phyloP scores from a whole-genome alignment of 1,140 invertebrate genomes.

The Cyclargus thomasi region DNA sequence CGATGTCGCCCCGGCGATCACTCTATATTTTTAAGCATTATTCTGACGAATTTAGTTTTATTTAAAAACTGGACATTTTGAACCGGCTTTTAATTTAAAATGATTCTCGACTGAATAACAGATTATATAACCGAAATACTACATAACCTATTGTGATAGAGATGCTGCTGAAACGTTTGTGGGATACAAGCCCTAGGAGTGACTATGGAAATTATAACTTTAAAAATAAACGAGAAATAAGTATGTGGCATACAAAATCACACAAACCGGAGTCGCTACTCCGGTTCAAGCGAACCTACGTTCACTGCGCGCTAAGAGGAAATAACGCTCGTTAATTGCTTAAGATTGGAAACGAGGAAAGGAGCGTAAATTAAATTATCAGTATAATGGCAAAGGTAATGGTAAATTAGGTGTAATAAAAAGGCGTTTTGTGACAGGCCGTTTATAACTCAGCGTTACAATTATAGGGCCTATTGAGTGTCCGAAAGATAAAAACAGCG shows the following conservation, averaged over 20 bases:
- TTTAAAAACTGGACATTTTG: not conserved
- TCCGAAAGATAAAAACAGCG: constrained; percentile 48
- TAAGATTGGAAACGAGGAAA: not conserved
- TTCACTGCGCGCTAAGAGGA: not conserved
- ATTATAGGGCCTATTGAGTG: constrained; percentile 17
- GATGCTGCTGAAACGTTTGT: too few relatives aligned
- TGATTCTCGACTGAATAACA: too few relatives aligned
- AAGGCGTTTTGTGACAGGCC: not conserved
- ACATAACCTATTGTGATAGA: too few relatives aligned
- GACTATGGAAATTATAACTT: too few relatives aligned
- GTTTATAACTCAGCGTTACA: not conserved
- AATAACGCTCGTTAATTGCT: not conserved
- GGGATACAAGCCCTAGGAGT: too few relatives aligned
- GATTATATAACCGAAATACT: too few relatives aligned
- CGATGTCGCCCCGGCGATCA: constrained; percentile 9
- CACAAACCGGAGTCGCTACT: not conserved
- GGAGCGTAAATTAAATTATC: not conserved
- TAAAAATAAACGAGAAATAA: not conserved
- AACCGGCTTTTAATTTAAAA: not conserved
- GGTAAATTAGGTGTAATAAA: not conserved
- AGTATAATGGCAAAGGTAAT: not conserved
- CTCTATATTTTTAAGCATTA: constrained; percentile 6
- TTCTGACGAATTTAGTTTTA: not conserved
- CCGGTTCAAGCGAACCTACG: not conserved
- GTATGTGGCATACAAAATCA: not conserved